Base-by-base conservation (phyloP, 2,888 invertebrate species). In the Panorpa germanica region DNA sequence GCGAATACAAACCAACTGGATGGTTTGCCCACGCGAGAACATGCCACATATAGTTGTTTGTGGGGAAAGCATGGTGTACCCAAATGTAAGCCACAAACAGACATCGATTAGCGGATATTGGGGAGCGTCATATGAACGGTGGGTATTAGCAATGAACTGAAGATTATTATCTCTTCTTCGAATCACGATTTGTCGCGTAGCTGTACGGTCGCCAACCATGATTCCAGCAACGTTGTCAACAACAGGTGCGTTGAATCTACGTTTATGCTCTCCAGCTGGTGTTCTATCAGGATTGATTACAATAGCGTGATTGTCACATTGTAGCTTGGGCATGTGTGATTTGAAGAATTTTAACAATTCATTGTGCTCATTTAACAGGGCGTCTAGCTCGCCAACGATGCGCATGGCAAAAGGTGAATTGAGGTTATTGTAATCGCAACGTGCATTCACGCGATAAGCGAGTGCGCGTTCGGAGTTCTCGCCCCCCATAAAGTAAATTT, bases 171-270 rank as follows among this genome's bases (percentile, higher is more conserved):
- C 38, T 37, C 39, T 36, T 29, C 39, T 36, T 15, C 28, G 35
- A 37, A 43, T 38, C 35, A 41, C 36, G 20, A 41, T 40, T 36
- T 43, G 32, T 35, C 39, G 36, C 15, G 35, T 28, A 18, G 16
- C 36, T 34, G 34, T 31, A 20, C 34, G 37, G 18, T 43, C 38
- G 37, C 40, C 41, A 40, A 43, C 43, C 38, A 45, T 41, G 37
- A 44, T 38, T 35, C 32, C 38, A 38, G 40, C 45, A 41, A 43
- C 41, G 29, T 43, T 41, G 23, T 41, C 40, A 39, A 38, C 38
- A 37, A 40, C 40, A 34, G 47, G 47, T 34, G 45, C 46, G 39
- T 50, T 47, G 39, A 44, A 50, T 45, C 46, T 44, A 40, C 46
- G 38, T 5, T 41, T n/a, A 31, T 46, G 46, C 33, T 45, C 43